Evolutionary conservation across 2,888 invertebrate genomes (phyloP).

Genomic region (Camptogramma bilineatum): DNA sequence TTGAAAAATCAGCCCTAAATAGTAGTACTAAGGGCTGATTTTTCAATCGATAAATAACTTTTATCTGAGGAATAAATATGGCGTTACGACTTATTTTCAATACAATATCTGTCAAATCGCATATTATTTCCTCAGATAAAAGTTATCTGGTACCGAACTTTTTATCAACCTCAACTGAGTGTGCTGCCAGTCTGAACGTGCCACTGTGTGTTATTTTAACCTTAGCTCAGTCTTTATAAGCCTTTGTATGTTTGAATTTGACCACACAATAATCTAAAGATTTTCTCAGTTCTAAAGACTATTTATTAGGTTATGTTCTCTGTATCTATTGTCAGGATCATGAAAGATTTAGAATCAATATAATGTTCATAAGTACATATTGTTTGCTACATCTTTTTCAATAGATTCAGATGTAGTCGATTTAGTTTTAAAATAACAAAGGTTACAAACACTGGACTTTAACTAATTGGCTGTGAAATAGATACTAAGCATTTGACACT

Average conservation of each 20-base stretch:
- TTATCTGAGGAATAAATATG: too few species aligned
- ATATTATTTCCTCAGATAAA: too few species aligned
- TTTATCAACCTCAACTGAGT: too few species aligned
- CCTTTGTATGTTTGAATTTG: background rate
- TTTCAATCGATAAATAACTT: too few species aligned
- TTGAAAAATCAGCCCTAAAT: too few species aligned
- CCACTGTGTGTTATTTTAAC: constrained; percentile 12
- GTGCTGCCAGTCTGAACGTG: constrained; percentile 12
- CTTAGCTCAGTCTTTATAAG: constrained; percentile 14
- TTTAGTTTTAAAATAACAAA: background rate
- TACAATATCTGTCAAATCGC: too few species aligned
- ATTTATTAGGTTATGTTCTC: background rate
- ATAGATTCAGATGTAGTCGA: too few species aligned
- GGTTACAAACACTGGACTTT: constrained; percentile 41
- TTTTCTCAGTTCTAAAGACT: background rate
- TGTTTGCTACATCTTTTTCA: background rate
- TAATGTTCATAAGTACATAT: background rate
- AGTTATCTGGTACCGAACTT: too few species aligned
- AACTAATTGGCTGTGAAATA: constrained; percentile 81
- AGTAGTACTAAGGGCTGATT: too few species aligned
- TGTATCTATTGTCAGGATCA: background rate
- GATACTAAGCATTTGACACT: constrained; percentile 80
- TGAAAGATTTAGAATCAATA: background rate
- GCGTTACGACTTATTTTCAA: too few species aligned
- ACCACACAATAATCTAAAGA: background rate